phyloP scores from a whole-genome alignment of 2,113 vertebrate species.

The Eulacestoma nigropectus region DNA sequence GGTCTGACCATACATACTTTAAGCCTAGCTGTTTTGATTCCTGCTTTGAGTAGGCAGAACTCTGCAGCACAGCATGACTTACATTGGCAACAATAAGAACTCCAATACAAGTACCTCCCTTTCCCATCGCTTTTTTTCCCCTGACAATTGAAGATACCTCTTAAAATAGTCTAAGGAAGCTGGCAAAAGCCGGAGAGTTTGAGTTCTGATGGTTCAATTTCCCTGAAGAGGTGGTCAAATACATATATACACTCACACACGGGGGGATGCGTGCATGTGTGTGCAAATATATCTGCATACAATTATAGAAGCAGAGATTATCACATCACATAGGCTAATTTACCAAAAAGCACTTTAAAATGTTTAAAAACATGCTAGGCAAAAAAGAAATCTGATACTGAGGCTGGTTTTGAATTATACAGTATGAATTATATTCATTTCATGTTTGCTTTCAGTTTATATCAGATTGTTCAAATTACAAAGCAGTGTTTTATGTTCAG shows the following conservation, averaged over 20 bases:
- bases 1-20: not conserved
- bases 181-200: not conserved
- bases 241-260: not conserved
- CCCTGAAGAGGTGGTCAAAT: not conserved
- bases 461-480: not conserved
- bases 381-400: not conserved
- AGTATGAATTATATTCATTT: not conserved
- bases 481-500: not conserved
- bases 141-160: not conserved
- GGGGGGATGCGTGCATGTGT: not conserved
- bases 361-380: not conserved
- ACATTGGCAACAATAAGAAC: not conserved
- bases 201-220: not conserved
- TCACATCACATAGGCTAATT: not conserved
- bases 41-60: not conserved
- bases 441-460: not conserved
- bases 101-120: not conserved
- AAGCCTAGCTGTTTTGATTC: not conserved
- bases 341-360: not conserved
- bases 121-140: not conserved
- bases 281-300: not conserved
- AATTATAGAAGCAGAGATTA: not conserved
- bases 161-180: not conserved
- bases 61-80: not conserved
- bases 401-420: not conserved